Conservation (phyloP, 2,888 invertebrate genomes). For the Eudasyphora cyanicolor region DNA sequence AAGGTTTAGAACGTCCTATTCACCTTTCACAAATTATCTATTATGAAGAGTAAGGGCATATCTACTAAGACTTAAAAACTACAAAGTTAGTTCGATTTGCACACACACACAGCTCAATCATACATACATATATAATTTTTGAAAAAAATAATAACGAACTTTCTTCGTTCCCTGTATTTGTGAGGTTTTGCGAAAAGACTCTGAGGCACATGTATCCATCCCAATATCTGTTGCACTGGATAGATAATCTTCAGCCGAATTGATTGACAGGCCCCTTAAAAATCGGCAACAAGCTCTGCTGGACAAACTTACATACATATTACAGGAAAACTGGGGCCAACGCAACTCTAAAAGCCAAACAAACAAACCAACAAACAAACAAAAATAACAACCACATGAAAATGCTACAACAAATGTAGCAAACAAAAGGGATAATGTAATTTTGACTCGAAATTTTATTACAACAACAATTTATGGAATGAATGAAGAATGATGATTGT, state of each 20-base stretch:
- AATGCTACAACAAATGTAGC: conserved; percentile 69
- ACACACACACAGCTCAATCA: too few species aligned
- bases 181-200: too few species aligned
- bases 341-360: conserved; percentile 35
- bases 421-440: conserved; percentile 61
- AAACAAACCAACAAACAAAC: conserved; percentile 44
- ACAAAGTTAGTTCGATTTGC: too few species aligned
- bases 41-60: too few species aligned
- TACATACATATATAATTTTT: too few species aligned
- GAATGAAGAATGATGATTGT: not conserved
- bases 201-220: too few species aligned
- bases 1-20: too few species aligned
- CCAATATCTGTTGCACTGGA: not conserved
- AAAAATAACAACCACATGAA: conserved; percentile 43
- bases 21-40: too few species aligned
- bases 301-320: too few species aligned
- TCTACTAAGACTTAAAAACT: too few species aligned
- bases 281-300: conserved; percentile 33
- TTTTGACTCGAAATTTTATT: conserved; percentile 33
- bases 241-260: not conserved
- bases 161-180: too few species aligned
- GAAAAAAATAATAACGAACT: too few species aligned
- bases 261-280: conserved; percentile 5
- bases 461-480: conserved; percentile 4
- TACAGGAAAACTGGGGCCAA: conserved; percentile 52